phyloP scores from a whole-genome alignment of 2,113 vertebrate species.

The Naja naja region DNA sequence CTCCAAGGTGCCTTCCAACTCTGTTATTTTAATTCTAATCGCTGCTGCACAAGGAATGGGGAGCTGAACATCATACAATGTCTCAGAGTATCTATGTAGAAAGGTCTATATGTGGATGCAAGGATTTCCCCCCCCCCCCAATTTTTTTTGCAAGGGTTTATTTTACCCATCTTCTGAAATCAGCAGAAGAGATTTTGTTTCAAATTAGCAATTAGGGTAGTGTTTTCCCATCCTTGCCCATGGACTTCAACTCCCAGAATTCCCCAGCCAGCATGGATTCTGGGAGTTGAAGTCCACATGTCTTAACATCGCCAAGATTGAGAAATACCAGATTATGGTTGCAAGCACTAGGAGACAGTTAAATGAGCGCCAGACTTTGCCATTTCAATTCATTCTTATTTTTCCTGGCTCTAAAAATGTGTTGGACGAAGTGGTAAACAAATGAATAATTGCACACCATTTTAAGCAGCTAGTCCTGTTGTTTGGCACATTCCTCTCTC shows the following conservation, averaged over 20 bases:
- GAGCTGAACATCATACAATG: background rate
- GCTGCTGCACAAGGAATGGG: background rate
- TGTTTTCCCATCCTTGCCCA: background rate
- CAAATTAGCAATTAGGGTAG: background rate
- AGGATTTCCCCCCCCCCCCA: background rate
- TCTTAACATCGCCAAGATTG: background rate
- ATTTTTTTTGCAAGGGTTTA: background rate
- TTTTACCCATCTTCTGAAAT: background rate
- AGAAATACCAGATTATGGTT: background rate
- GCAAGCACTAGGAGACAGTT: background rate
- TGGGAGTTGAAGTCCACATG: background rate
- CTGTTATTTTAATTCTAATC: too few relatives aligned
- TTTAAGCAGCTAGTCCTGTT: conserved; percentile 58
- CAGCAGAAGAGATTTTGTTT: background rate
- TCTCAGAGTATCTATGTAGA: too few relatives aligned
- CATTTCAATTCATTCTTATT: background rate
- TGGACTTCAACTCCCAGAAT: too few relatives aligned
- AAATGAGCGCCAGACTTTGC: background rate
- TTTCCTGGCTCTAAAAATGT: background rate
- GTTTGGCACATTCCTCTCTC: background rate
- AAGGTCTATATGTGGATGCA: background rate
- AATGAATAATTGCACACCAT: background rate
- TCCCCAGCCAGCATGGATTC: too few relatives aligned
- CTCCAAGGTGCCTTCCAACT: too few relatives aligned
- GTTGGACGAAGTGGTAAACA: background rate